Evolutionary conservation across 1,140 invertebrate species (phyloP), one percentile per base, ranked within the genome.

Genomic region (Drosophila aff.): DNA sequence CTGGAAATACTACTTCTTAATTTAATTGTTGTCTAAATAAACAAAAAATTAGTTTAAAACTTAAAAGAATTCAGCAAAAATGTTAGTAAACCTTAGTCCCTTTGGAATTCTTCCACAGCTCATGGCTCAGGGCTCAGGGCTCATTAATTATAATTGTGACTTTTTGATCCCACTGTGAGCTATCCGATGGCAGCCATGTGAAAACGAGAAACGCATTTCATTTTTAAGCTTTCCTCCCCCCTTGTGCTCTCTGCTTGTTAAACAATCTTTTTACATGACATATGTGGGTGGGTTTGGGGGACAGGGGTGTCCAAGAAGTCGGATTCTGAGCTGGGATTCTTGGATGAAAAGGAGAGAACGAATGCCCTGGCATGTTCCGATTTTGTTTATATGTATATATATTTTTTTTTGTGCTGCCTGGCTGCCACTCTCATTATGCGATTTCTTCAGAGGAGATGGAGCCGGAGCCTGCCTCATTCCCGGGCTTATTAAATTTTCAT

Each of bases 261-360:
- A 86, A 86, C 67, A 86, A 80, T 89, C 77, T 84, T 78, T 89
- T 89, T 89, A 87, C 84, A 87, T 87, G 85, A 89, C 84, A 89
- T 79, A 72, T 81, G 71, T 72, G 79, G 67, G 46, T 31, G 53
- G 50, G 44, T 15, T n/a, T 28, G 49, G 47, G 40, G 11, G 57
- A 38, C n/a, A 13, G 28, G 23, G 8, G 46, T 38, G 61, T 59
- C 46, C 36, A 47, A 33, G 28, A 28, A 33, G 38, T 60, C 41
- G 41, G 55, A 44, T 62, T 59, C 69, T 57, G 53, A 57, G 18
- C 53, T 40, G 53, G 53, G 15, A 57, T n/a, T 57, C 53, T 57
- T 57, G 46, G 21, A 36, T 50, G 46, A 33, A 52, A 23, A 31
- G 71, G 53, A 18, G 53, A 31, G 38, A 57, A 44, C 52, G 53